A percentile compares a stretch with the other conserved stretches of the same genome.
These are phyloP conservation scores for Pseudochromis fuscus DNA, from an alignment of 2,797 vertebrate genomes.

Conservation along the genomic window DNA sequence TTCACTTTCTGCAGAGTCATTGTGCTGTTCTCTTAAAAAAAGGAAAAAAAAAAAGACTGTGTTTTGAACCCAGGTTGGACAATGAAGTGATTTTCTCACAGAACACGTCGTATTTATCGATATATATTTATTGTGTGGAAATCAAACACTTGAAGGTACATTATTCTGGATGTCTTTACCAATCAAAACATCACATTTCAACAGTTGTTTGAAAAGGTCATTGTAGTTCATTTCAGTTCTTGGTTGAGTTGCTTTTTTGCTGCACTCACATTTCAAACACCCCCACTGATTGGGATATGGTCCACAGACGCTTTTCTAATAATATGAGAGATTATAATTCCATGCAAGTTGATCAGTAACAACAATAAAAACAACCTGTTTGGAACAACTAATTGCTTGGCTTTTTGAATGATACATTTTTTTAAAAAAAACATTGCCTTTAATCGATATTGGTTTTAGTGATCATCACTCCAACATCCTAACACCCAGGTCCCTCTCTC, in stretches of 20 bases:
- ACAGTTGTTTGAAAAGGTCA: not conserved
- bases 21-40: slow-evolving; percentile 41
- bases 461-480: slow-evolving; percentile 22
- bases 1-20: slow-evolving; percentile 56
- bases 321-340: not conserved
- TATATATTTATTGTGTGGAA: slow-evolving; percentile 17
- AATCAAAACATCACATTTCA: not conserved
- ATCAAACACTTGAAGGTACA: not conserved
- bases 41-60: slow-evolving; percentile 5
- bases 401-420: slow-evolving; percentile 12
- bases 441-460: slow-evolving; percentile 21
- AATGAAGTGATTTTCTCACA: slow-evolving; percentile 30
- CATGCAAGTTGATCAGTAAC: slow-evolving; percentile 12
- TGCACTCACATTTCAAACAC: slow-evolving; percentile 6
- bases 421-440: not conserved
- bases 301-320: slow-evolving; percentile 3
- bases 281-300: not conserved
- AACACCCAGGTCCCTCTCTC: slow-evolving; percentile 44
- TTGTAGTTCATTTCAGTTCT: slow-evolving; percentile 3
- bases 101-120: slow-evolving; percentile 41
- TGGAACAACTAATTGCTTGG: slow-evolving; percentile 27
- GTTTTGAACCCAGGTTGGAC: slow-evolving; percentile 31
- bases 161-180: slow-evolving; percentile 1
- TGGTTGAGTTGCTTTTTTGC: not conserved
- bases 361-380: slow-evolving; percentile 16